Percentiles rank a stretch among this genome's conserved stretches.
Conservation (phyloP, 2,888 invertebrate genomes). For the Cryptosula pallasiana region DNA sequence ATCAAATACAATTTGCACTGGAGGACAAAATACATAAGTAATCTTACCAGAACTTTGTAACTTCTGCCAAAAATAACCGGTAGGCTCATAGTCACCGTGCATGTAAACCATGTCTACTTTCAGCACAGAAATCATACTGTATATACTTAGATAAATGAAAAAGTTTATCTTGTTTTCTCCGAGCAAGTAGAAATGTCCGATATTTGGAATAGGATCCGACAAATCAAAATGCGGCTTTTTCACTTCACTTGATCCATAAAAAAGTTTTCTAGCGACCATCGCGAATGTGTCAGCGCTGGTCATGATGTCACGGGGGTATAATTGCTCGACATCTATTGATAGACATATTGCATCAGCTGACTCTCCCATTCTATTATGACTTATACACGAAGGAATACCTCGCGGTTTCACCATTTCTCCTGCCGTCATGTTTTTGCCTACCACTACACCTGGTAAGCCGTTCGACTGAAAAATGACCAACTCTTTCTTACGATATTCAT, state of each 20-base stretch:
- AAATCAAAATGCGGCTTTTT: constrained; percentile 28
- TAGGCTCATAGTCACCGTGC: constrained; percentile 38
- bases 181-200: constrained; percentile 47
- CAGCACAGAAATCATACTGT: constrained; percentile 40
- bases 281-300: constrained; percentile 33
- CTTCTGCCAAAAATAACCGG: constrained; percentile 38
- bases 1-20: neutral
- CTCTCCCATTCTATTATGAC: neutral
- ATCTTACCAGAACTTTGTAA: constrained; percentile 34
- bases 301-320: constrained; percentile 38
- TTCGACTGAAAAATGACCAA: neutral
- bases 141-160: constrained; percentile 42
- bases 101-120: constrained; percentile 41
- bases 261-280: constrained; percentile 31
- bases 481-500: neutral
- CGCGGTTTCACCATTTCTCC: neutral
- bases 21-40: constrained; percentile 32
- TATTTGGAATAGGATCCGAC: constrained; percentile 37
- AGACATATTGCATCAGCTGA: neutral
- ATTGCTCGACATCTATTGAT: constrained; percentile 13
- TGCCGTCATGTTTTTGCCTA: neutral
- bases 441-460: neutral
- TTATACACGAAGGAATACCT: neutral
- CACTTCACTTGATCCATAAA: constrained; percentile 35
- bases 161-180: constrained; percentile 37